Evolutionary conservation across 1,140 invertebrate genomes (phyloP).

Genomic region (Chironomus striatipennis): DNA sequence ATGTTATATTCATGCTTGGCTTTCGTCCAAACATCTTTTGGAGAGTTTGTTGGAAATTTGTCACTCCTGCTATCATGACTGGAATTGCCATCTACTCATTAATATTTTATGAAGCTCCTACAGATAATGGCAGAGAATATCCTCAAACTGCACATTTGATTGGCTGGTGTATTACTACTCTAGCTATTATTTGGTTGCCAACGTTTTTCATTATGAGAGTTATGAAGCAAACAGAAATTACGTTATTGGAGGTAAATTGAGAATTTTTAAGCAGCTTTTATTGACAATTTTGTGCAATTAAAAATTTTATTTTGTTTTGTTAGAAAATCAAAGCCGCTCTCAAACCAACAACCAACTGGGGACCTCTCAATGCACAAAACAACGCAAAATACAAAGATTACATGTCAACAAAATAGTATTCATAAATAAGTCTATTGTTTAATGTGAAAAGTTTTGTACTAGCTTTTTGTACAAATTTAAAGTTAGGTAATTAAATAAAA

Average conservation of each 20-base stretch:
- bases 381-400: slow-evolving; percentile 40
- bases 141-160: slow-evolving; percentile 43
- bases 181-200: slow-evolving; percentile 49
- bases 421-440: too few species aligned
- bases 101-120: slow-evolving; percentile 43
- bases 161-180: slow-evolving; percentile 48
- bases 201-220: slow-evolving; percentile 47
- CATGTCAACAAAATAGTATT: neutral
- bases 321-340: slow-evolving; percentile 44
- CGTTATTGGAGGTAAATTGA: slow-evolving; percentile 28
- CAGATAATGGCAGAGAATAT: slow-evolving; percentile 42
- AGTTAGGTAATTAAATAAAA: too few species aligned
- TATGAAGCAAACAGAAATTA: slow-evolving; percentile 37
- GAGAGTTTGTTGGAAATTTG: slow-evolving; percentile 70
- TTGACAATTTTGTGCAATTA: neutral
- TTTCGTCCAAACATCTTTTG: slow-evolving; percentile 63
- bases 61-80: slow-evolving; percentile 61
- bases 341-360: slow-evolving; percentile 45
- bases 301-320: slow-evolving; percentile 26
- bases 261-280: too few species aligned
- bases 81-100: slow-evolving; percentile 59
- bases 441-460: too few species aligned
- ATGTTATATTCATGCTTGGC: slow-evolving; percentile 62
- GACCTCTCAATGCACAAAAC: slow-evolving; percentile 40
- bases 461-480: too few species aligned